Evolutionary conservation across 2,888 invertebrate species (phyloP).

Genomic region (Andrena dorsata): DNA sequence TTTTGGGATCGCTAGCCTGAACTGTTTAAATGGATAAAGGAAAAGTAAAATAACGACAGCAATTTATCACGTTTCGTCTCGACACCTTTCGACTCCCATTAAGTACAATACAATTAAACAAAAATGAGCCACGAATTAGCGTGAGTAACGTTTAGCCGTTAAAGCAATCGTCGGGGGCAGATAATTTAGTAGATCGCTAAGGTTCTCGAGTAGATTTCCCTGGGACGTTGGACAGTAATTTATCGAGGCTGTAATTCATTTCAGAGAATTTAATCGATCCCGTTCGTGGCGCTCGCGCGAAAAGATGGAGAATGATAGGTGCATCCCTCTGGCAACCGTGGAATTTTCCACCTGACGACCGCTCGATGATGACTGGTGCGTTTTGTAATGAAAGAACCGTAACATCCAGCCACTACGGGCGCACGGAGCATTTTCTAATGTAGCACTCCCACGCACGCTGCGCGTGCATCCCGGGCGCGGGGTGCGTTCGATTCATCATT

Average conservation of each 20-base stretch:
- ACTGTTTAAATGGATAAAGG: not conserved
- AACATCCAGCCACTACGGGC: conserved; percentile 25
- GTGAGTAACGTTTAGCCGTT: conserved; percentile 24
- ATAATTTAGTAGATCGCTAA: conserved; percentile 54
- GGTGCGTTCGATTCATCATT: conserved; percentile 78
- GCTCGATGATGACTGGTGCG: conserved; percentile 44
- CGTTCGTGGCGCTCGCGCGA: not conserved
- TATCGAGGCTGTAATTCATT: conserved; percentile 51
- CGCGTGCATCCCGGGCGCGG: conserved; percentile 47
- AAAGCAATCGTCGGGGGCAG: conserved; percentile 8
- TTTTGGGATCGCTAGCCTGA: too few species aligned
- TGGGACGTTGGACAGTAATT: conserved; percentile 29
- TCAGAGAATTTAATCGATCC: conserved; percentile 50
- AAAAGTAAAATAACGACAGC: conserved; percentile 28
- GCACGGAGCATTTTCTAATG: conserved; percentile 49
- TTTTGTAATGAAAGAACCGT: conserved; percentile 36
- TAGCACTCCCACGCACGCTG: conserved; percentile 61
- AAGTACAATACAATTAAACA: conserved; percentile 33
- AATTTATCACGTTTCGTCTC: conserved; percentile 27
- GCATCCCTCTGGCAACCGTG: conserved; percentile 67
- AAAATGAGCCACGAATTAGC: conserved; percentile 43
- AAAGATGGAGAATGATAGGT: conserved; percentile 9
- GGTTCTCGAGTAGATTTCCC: conserved; percentile 34
- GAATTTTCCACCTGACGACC: conserved; percentile 79
- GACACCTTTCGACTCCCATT: conserved; percentile 45